Evolutionary conservation across 2,888 invertebrate species (phyloP).

Genomic region (Nycteola revayana): DNA sequence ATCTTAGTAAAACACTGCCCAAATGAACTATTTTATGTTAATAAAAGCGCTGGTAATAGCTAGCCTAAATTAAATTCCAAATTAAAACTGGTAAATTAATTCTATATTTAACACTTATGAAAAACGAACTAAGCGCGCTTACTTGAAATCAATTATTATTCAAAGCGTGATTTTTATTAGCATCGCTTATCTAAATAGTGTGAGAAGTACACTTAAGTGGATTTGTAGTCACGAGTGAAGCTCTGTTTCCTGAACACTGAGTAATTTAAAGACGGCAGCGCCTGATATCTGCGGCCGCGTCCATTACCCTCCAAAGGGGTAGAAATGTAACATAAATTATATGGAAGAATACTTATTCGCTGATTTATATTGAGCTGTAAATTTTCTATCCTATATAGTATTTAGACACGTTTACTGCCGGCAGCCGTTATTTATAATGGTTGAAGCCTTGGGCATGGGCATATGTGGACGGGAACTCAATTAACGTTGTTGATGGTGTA

Average conservation of each 20-base stretch:
- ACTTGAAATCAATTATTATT: slow-evolving; percentile 70
- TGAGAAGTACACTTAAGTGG: slow-evolving; percentile 68
- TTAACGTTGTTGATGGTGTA: slow-evolving; percentile 19
- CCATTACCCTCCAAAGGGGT: slow-evolving; percentile 70
- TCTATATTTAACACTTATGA: too few species aligned
- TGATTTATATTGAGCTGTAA: slow-evolving; percentile 72
- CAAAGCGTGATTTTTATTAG: slow-evolving; percentile 62
- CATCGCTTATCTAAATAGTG: slow-evolving; percentile 67
- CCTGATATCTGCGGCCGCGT: slow-evolving; percentile 75
- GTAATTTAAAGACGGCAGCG: slow-evolving; percentile 73
- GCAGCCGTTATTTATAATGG: slow-evolving; percentile 27
- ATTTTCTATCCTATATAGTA: slow-evolving; percentile 49
- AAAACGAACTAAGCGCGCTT: too few species aligned
- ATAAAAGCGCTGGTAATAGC: too few species aligned
- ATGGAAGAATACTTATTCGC: slow-evolving; percentile 66
- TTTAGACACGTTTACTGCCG: slow-evolving; percentile 27
- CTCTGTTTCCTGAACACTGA: slow-evolving; percentile 68
- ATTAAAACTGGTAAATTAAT: too few species aligned
- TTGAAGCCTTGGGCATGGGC: slow-evolving; percentile 9
- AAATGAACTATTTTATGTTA: too few species aligned
- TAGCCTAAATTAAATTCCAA: too few species aligned
- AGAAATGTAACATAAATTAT: slow-evolving; percentile 71
- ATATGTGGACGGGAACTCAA: slow-evolving; percentile 13
- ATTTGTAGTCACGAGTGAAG: slow-evolving; percentile 66
- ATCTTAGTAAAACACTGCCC: too few species aligned